Conservation (phyloP, 2,113 vertebrate species). For the Nesogale talazaci region DNA sequence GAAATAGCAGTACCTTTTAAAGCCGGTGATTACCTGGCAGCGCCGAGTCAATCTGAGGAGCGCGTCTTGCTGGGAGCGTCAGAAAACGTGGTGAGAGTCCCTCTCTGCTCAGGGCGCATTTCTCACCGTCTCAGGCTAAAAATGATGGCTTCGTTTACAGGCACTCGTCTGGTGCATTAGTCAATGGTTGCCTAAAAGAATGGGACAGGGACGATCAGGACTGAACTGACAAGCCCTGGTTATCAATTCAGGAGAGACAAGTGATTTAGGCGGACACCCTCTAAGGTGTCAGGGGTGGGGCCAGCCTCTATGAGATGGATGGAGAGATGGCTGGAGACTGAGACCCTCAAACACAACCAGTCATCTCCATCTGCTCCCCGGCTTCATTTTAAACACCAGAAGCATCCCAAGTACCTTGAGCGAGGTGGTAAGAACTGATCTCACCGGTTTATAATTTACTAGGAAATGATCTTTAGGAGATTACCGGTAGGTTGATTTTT, state of each 20-base stretch:
- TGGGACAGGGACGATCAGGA: slow-evolving; percentile 72
- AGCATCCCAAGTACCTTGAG: slow-evolving; percentile 14
- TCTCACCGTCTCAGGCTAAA: slow-evolving; percentile 84
- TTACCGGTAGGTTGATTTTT: neutral
- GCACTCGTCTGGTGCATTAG: neutral
- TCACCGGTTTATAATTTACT: slow-evolving; percentile 20
- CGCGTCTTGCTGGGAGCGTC: slow-evolving; percentile 78
- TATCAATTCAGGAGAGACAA: neutral
- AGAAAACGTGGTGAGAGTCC: slow-evolving; percentile 82
- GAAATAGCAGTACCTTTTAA: slow-evolving; percentile 67
- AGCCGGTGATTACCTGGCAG: slow-evolving; percentile 81
- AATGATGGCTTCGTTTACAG: neutral
- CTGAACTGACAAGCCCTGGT: neutral
- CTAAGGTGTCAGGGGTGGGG: neutral
- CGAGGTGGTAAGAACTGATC: slow-evolving; percentile 50
- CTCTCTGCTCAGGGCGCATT: slow-evolving; percentile 84
- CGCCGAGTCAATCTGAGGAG: slow-evolving; percentile 84
- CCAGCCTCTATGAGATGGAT: neutral
- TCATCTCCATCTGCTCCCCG: slow-evolving; percentile 48
- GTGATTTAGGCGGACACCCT: neutral
- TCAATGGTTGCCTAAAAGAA: slow-evolving; percentile 82
- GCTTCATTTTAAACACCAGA: slow-evolving; percentile 46
- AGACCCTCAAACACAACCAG: slow-evolving; percentile 9
- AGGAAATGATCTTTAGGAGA: neutral
- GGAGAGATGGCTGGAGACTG: neutral